Percentiles rank a stretch among this genome's conserved stretches.
phyloP scores from a whole-genome alignment of 2,113 vertebrate species.

The Chlamydotis undulata region DNA sequence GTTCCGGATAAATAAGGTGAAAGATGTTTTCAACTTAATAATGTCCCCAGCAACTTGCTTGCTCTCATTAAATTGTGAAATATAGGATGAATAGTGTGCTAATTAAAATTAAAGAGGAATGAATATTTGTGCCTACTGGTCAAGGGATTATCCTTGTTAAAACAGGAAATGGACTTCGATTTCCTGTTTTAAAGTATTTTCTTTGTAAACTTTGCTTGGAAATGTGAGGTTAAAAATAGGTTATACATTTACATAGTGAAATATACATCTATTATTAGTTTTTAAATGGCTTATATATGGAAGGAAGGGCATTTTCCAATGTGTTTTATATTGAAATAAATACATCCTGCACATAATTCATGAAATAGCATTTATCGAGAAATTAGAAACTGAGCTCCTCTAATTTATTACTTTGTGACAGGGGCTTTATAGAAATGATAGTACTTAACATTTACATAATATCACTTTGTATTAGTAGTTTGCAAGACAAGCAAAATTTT shows the following conservation, averaged over 20 bases:
- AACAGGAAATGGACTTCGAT: constrained; percentile 47
- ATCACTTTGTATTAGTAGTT: not conserved
- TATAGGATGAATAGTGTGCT: not conserved
- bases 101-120: constrained; percentile 22
- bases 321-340: not conserved
- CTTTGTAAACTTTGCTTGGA: constrained; percentile 15
- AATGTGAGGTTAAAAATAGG: constrained; percentile 38
- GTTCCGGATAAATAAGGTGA: constrained; percentile 31
- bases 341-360: not conserved
- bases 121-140: constrained; percentile 51
- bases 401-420: not conserved
- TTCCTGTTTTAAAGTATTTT: constrained; percentile 49
- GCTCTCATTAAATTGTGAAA: constrained; percentile 12
- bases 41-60: constrained; percentile 3
- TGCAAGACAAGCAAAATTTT: not conserved
- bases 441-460: not conserved
- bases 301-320: not conserved
- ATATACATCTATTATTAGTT: not conserved
- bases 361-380: not conserved
- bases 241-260: constrained; percentile 1
- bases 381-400: not conserved
- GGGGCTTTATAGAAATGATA: not conserved
- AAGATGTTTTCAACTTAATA: constrained; percentile 35
- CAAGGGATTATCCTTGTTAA: constrained; percentile 56
- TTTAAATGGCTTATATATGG: not conserved